Base-by-base conservation (phyloP, 2,797 vertebrate species). In the Triplophysa bombifrons region DNA sequence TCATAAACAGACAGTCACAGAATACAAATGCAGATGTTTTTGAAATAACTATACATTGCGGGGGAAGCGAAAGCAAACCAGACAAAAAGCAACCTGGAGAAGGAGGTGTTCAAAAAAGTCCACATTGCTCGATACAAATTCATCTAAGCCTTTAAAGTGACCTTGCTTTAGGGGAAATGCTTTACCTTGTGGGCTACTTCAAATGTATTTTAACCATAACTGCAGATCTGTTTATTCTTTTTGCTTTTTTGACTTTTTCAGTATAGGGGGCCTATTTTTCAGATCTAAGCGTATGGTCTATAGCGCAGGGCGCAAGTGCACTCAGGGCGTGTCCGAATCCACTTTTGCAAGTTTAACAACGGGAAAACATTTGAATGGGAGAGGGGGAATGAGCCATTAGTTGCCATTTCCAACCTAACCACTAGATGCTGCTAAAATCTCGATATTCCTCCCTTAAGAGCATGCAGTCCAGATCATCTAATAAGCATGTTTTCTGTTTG, bases 11-110 rank as follows among this genome's bases (percentile, higher is more conserved):
- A 83, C 76, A 41, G 80, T 25, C 76, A 74, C 44, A 27, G 86
- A 87, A 87, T 84, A 87, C 84, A 84, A 84, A 87, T 85, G 63
- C 44, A 76, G 72, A n/a, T 68, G 77, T 48, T 48, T 75, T 60
- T 61, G 50, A 63, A 55, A 72, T 82, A 74, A 74, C 74, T 78
- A 68, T 64, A 72, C 66, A 72, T 75, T 65, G 74, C 22, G 74
- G 61, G 71, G 41, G 53, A 80, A 38, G 70, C 53, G 38, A 85
- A 76, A 55, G 38, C 71, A 71, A 65, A 72, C 53, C 53, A 68
- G 53, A 58, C 22, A 16, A 61, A 50, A 46, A 64, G 48, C 20
- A 77, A 70, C 56, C 63, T 60, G 41, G 41, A 72, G 69, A 46
- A 55, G 30, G 48, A 38, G 16, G 17, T 51, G 56, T 30, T 60